Evolutionary conservation across 1,140 invertebrate species (phyloP).

Genomic region (Solen grandis): DNA sequence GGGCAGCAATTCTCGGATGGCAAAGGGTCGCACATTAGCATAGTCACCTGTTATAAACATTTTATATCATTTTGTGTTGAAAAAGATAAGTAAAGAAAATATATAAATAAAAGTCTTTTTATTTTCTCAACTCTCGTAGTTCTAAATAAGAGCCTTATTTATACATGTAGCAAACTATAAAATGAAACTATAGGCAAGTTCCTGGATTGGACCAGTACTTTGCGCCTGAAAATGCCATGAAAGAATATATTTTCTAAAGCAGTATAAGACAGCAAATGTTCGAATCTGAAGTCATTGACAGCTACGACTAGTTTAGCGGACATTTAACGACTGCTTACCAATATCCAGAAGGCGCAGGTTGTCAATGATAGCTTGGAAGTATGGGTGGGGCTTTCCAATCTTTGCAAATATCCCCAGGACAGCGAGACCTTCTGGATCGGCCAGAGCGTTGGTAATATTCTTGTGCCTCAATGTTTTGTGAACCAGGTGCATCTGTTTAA

Average conservation of each 20-base stretch:
- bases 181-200: too few relatives aligned
- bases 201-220: too few relatives aligned
- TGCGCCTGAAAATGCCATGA: too few relatives aligned
- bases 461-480: conserved; percentile 51
- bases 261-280: too few relatives aligned
- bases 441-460: conserved; percentile 41
- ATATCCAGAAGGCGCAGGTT: conserved; percentile 50
- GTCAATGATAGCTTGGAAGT: conserved; percentile 52
- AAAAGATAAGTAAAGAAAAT: too few relatives aligned
- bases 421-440: conserved; percentile 55
- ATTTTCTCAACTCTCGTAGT: not conserved
- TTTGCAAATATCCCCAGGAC: conserved; percentile 65
- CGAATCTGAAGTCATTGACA: too few relatives aligned
- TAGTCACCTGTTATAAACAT: conserved; percentile 53
- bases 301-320: too few relatives aligned
- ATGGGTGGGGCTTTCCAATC: conserved; percentile 52
- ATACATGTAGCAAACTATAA: too few relatives aligned
- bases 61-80: not conserved
- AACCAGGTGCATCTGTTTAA: conserved; percentile 64
- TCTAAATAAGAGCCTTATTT: not conserved
- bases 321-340: too few relatives aligned
- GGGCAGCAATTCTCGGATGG: conserved; percentile 69
- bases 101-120: too few relatives aligned
- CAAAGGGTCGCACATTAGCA: conserved; percentile 52
- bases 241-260: too few relatives aligned